phyloP scores from a whole-genome alignment of 2,113 vertebrate genomes.

The Myiozetetes cayanensis region DNA sequence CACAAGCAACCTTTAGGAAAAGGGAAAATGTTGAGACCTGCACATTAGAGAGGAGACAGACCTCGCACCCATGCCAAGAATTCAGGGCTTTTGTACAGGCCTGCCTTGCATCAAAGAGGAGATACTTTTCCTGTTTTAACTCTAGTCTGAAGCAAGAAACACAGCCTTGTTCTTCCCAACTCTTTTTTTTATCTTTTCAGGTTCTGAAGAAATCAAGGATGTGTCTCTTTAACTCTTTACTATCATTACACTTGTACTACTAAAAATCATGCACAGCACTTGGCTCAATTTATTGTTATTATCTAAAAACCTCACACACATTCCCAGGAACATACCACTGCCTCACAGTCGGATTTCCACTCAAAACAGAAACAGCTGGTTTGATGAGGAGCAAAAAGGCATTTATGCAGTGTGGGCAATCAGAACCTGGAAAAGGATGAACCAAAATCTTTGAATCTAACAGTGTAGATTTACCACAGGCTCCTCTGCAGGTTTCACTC shows the following conservation, averaged over 20 bases:
- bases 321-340: background rate
- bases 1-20: background rate
- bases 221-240: background rate
- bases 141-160: background rate
- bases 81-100: background rate
- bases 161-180: background rate
- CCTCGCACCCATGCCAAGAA: accelerated
- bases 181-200: background rate
- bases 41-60: background rate
- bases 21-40: background rate
- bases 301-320: background rate
- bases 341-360: background rate
- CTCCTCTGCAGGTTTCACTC: background rate
- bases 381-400: background rate
- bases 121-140: background rate
- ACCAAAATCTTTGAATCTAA: background rate
- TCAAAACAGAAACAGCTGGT: background rate
- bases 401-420: background rate
- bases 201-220: background rate
- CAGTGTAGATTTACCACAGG: background rate
- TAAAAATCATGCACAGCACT: background rate
- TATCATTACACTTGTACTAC: background rate
- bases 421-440: background rate
- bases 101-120: background rate
- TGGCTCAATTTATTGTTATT: background rate